Base-by-base conservation (phyloP, 2,797 vertebrate genomes). In the Salarias fasciatus region DNA sequence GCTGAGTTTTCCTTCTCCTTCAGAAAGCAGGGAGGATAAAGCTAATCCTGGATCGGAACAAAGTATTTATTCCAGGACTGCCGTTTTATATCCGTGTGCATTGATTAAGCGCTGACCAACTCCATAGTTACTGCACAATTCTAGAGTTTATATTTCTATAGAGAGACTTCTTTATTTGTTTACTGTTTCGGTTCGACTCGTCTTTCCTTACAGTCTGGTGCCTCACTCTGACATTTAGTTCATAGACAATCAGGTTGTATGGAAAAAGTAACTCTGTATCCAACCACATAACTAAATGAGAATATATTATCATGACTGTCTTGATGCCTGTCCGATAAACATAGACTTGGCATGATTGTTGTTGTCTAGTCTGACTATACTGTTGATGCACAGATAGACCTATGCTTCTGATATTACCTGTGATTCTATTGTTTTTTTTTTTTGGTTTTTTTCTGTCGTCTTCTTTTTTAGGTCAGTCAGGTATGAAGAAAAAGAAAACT, bases 61-160 rank as follows among this genome's bases (percentile, higher is more conserved):
- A 69, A 44, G 3, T 9, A 36, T 58, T 60, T 53, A 72, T 59
- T 75, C 67, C 72, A 62, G 82, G 74, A 79, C 75, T 86, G 84
- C 75, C 62, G 58, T 86, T 90, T 89, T 90, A 63, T 88, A 88
- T 79, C 29, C 63, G 65, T 79, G 80, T 83, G 82, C 81, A 78
- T 63, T 30, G 70, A 79, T 79, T 62, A 65, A 78, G 72, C 71
- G 56, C 75, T 75, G 81, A 75, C 83, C 70, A 76, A 84, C 63
- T 79, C 63, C 66, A 61, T 75, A 79, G 71, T 62, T 63, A 71
- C 45, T 75, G 71, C 82, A 86, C 77, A 29, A 72, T 64, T 73
- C 64, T 89, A 90, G 85, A 89, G 86, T 91, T 91, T 92, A 92
- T 92, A 92, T 91, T 89, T 92, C 13, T 91, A 91, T 86, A 82